Evolutionary conservation across 2,797 vertebrate species (phyloP), one percentile per base, ranked within the genome.

Genomic region (Lagorchestes hirsutus): DNA sequence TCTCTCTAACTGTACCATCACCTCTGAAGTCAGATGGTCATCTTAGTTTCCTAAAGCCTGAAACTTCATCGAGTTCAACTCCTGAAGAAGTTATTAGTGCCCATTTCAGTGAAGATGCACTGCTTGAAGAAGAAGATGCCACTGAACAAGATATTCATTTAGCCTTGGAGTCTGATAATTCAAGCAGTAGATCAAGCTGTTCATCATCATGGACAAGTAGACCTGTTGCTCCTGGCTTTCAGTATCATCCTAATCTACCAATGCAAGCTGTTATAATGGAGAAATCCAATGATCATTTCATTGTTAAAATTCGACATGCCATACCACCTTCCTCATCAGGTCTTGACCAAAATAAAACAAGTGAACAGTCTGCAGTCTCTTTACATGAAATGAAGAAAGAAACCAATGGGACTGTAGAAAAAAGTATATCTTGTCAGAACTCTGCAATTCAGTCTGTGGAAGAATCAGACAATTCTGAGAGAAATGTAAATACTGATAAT

Each of bases 191-290:
- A 90, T 99, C 99, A 0, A 99, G 98, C 97, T 99, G 99, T 96
- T 99, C 99, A 12, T 98, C 98, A 0, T 98, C 98, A 0, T 99
- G 99, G 92, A 97, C 98, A 94, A 98, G 96, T 92, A 95, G 98
- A 1, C 97, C 98, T 74, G 90, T 98, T 93, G 95, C 96, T 97
- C 98, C 98, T 0, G 98, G 98, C 40, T 99, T 99, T 94, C 98
- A 99, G 94, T 99, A 99, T 98, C 99, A 99, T 96, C 99, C 99
- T 10, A 99, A 99, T 97, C 96, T 99, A 9, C 99, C 99, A 31
- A 99, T 99, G 99, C 99, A 99, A 97, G 99, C 99, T 0, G 99
- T 99, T 50, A 99, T 99, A 97, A 99, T 99, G 99, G 99, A 99
- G 98, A 99, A 99, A 97, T 99, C 99, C 94, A 99, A 99, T 0